phyloP scores from a whole-genome alignment of 2,797 vertebrate species.

The Hippopotamyrus pictus region DNA sequence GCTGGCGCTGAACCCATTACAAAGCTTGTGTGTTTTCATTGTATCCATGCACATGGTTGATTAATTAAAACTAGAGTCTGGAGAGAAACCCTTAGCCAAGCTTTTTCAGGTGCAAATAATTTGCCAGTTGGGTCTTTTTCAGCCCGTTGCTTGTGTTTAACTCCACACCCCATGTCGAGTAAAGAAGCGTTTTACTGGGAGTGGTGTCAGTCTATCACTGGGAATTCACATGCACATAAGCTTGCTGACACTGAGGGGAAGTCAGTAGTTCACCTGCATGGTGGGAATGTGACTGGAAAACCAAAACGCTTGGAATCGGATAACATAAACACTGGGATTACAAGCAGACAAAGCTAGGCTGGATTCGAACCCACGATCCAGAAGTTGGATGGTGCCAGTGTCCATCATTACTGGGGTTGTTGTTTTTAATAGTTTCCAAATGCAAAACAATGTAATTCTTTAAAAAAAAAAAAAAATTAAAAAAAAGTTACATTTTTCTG shows the following conservation, averaged over 20 bases:
- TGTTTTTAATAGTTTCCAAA: slow-evolving; percentile 13
- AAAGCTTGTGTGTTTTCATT: not conserved
- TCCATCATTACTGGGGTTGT: not conserved
- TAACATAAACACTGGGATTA: not conserved
- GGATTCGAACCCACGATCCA: not conserved
- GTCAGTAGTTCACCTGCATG: slow-evolving; percentile 6
- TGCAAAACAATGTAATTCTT: slow-evolving; percentile 14
- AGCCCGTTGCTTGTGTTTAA: not conserved
- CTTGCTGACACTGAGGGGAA: not conserved
- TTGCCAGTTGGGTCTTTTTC: not conserved
- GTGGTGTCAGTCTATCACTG: not conserved
- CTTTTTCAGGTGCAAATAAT: not conserved
- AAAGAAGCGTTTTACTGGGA: not conserved
- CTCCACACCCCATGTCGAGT: not conserved
- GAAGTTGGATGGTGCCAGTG: not conserved
- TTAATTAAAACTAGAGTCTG: not conserved
- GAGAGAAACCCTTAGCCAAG: not conserved
- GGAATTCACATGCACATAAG: not conserved
- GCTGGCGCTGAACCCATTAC: not conserved
- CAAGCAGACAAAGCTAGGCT: not conserved
- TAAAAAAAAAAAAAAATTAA: not conserved
- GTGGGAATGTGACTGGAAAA: not conserved
- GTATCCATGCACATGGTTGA: not conserved
- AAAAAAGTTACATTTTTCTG: not conserved
- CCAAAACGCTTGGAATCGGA: not conserved